phyloP scores from a whole-genome alignment of 2,113 vertebrate species.

The Epinephelus lanceolatus region DNA sequence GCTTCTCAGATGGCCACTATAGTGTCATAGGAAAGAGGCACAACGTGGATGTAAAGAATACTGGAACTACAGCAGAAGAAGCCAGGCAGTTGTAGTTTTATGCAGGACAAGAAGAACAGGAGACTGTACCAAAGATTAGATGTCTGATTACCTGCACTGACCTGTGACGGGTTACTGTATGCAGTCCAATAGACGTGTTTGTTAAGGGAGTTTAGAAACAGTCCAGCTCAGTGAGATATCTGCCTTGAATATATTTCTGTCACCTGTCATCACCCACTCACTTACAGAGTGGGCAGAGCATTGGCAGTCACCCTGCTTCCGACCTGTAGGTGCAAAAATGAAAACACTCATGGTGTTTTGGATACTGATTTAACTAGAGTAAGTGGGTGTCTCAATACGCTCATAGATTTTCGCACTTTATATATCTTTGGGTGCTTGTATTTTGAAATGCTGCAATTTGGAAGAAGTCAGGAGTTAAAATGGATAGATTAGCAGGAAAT shows the following conservation, averaged over 20 bases:
- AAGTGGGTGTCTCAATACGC: background rate
- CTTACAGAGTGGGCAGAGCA: constrained; percentile 36
- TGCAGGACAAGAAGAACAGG: background rate
- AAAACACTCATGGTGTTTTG: constrained; percentile 21
- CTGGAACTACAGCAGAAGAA: background rate
- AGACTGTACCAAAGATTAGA: background rate
- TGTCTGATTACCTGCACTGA: background rate
- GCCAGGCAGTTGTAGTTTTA: background rate
- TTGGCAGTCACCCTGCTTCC: constrained; percentile 31
- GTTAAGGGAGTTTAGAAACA: constrained; percentile 26
- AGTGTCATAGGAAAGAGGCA: background rate
- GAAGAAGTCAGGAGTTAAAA: no score
- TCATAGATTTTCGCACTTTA: no score
- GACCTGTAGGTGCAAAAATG: constrained; percentile 27
- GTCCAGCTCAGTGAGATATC: constrained; percentile 13
- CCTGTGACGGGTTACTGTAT: background rate
- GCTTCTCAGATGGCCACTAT: background rate
- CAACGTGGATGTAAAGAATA: background rate
- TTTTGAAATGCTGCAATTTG: no score
- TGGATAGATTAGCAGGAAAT: no score
- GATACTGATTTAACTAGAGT: constrained; percentile 23
- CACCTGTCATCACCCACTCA: constrained; percentile 54
- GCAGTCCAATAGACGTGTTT: constrained; percentile 21
- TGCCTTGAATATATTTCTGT: constrained; percentile 41
- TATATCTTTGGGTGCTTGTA: no score